phyloP scores from a whole-genome alignment of 2,888 invertebrate species.

The Ariolimax columbianus region DNA sequence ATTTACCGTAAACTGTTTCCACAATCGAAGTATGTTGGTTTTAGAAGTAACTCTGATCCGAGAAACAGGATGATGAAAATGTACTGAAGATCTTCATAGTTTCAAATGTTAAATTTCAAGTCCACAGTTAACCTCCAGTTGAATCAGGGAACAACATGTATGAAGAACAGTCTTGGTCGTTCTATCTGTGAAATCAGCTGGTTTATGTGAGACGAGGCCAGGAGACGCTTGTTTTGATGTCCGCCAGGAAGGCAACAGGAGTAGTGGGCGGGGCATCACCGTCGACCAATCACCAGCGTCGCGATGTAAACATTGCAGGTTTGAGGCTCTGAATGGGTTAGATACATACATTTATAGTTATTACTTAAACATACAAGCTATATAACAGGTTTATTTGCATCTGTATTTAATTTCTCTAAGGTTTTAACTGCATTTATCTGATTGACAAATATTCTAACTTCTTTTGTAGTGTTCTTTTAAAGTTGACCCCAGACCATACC shows the following conservation, averaged over 20 bases:
- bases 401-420: too few relatives aligned
- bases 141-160: neutral
- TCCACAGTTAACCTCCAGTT: neutral
- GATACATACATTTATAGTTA: neutral
- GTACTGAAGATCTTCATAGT: neutral
- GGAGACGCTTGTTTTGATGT: slow-evolving; percentile 46
- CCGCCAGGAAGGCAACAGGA: slow-evolving; percentile 6
- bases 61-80: too few relatives aligned
- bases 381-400: neutral
- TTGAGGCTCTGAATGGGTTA: slow-evolving; percentile 3
- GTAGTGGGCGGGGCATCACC: neutral
- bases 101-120: neutral
- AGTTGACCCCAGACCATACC: too few relatives aligned
- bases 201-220: slow-evolving; percentile 24
- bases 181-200: slow-evolving; percentile 43
- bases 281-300: slow-evolving; percentile 32
- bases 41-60: neutral
- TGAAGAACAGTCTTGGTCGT: neutral
- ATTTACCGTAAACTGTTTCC: neutral
- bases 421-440: too few relatives aligned
- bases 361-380: neutral
- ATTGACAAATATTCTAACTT: too few relatives aligned
- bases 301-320: slow-evolving; percentile 37
- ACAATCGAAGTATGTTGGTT: neutral
- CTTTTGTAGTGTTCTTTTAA: too few relatives aligned